phyloP scores from a whole-genome alignment of 2,113 vertebrate genomes.

The Zosterops lateralis region DNA sequence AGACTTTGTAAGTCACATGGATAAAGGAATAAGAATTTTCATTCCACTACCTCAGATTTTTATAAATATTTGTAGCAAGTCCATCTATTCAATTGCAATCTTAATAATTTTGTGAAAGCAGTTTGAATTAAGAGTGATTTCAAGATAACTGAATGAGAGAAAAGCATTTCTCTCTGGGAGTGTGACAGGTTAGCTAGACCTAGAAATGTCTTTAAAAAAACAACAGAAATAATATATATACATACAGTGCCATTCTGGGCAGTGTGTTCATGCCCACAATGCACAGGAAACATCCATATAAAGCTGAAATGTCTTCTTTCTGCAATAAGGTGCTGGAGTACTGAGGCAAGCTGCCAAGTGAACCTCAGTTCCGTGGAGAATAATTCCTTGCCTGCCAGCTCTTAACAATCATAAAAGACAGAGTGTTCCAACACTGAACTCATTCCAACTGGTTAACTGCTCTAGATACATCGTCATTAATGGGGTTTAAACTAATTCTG shows the following conservation, averaged over 20 bases:
- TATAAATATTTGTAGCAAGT: neutral
- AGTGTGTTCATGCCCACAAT: neutral
- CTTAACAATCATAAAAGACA: neutral
- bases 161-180: neutral
- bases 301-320: neutral
- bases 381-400: neutral
- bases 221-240: neutral
- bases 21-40: neutral
- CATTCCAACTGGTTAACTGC: neutral
- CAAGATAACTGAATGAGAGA: neutral
- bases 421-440: neutral
- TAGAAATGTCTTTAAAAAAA: neutral
- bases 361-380: neutral
- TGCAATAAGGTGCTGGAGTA: neutral
- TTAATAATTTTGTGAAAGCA: neutral
- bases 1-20: neutral
- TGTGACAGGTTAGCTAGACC: neutral
- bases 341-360: neutral
- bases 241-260: neutral
- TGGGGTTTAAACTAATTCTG: conserved; percentile 6
- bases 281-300: neutral
- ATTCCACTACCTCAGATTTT: neutral
- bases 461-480: neutral
- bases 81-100: neutral
- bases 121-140: neutral